Percentiles rank a stretch among this genome's conserved stretches.
phyloP scores from a whole-genome alignment of 2,797 vertebrate genomes.

The Sylvia borin region DNA sequence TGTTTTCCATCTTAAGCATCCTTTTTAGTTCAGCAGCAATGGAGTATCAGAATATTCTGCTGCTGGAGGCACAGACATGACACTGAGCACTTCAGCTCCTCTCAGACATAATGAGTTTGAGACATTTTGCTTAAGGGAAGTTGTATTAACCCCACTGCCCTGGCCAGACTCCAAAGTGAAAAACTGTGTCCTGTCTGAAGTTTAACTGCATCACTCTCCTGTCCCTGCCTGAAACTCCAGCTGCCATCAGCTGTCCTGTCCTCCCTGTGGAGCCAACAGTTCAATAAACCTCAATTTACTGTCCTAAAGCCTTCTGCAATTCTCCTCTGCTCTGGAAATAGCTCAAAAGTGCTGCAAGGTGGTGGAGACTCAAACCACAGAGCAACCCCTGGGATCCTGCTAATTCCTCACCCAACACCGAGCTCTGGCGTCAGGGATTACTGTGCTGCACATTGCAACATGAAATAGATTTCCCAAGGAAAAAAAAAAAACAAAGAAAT shows the following conservation, averaged over 20 bases:
- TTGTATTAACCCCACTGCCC: background rate
- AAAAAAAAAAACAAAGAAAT: background rate
- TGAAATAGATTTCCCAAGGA: background rate
- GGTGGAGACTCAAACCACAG: background rate
- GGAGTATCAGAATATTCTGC: background rate
- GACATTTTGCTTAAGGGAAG: background rate
- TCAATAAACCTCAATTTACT: background rate
- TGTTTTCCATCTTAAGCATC: background rate
- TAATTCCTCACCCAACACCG: background rate
- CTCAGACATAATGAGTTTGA: background rate
- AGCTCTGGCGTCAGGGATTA: background rate
- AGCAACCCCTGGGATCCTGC: background rate
- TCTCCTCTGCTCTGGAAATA: background rate
- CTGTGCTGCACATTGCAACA: background rate
- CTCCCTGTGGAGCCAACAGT: background rate
- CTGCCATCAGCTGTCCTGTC: background rate
- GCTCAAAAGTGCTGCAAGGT: background rate
- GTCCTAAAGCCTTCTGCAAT: background rate
- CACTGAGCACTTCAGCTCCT: background rate
- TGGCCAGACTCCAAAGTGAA: background rate
- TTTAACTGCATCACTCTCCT: background rate
- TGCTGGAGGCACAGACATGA: background rate
- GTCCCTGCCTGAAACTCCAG: background rate
- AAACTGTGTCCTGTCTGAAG: background rate
- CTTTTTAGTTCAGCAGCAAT: background rate